phyloP scores from a whole-genome alignment of 2,113 vertebrate species.

The Sterna hirundo region DNA sequence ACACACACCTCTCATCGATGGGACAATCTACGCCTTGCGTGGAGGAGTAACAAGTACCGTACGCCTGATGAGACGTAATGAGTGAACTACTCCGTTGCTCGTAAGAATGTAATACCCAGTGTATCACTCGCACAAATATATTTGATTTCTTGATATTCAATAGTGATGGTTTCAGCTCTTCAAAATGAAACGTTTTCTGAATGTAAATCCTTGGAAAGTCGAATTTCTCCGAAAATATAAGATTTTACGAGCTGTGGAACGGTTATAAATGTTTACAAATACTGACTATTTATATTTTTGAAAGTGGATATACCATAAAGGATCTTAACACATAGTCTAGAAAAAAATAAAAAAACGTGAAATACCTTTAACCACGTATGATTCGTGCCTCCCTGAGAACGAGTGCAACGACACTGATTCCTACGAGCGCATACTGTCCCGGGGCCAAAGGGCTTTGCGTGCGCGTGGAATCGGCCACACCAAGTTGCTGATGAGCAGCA shows the following conservation, averaged over 20 bases:
- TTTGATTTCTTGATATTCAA: background rate
- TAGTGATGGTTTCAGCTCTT: background rate
- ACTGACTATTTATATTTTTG: background rate
- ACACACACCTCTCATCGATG: background rate
- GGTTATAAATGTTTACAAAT: background rate
- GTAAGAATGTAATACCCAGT: background rate
- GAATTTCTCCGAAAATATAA: background rate
- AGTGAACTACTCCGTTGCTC: background rate
- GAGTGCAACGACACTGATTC: background rate
- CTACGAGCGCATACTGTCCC: background rate
- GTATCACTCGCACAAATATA: accelerated
- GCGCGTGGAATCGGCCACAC: accelerated
- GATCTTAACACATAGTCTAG: background rate
- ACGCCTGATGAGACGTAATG: background rate
- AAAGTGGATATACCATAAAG: background rate
- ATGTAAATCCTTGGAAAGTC: background rate
- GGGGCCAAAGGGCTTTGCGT: background rate
- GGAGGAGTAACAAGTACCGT: background rate
- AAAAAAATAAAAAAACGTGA: background rate
- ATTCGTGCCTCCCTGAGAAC: accelerated
- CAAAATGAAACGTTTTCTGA: background rate
- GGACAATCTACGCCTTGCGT: background rate
- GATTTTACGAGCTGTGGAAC: background rate
- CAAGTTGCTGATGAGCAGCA: background rate
- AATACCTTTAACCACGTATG: background rate